phyloP scores from a whole-genome alignment of 2,888 invertebrate species.

The Linnaemya tessellans region DNA sequence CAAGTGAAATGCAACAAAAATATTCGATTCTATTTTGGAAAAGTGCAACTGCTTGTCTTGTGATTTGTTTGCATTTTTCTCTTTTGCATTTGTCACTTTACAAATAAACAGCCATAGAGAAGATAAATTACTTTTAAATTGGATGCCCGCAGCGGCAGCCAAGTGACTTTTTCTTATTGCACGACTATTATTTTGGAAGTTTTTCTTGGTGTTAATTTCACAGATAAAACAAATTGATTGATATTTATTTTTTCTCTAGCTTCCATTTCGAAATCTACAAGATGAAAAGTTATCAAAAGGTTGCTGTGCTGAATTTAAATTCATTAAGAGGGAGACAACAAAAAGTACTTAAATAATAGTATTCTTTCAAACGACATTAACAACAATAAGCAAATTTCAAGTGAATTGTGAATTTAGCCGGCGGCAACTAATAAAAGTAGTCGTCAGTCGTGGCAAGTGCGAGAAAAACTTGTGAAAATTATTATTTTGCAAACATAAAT shows the following conservation, averaged over 20 bases:
- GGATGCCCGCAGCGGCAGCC: conserved; percentile 59
- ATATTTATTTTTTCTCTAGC: conserved; percentile 10
- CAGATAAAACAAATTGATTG: conserved; percentile 52
- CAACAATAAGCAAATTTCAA: conserved; percentile 25
- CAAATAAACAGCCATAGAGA: conserved; percentile 12
- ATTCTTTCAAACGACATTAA: neutral
- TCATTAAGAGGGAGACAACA: conserved; percentile 42
- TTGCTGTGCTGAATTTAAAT: conserved; percentile 49
- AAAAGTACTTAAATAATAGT: conserved; percentile 51
- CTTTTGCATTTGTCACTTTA: conserved; percentile 28
- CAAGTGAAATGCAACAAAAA: neutral
- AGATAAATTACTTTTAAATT: conserved; percentile 65
- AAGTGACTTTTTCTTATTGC: conserved; percentile 51
- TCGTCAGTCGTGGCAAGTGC: neutral
- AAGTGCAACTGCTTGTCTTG: neutral
- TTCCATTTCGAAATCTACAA: neutral
- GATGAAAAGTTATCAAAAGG: conserved; percentile 37
- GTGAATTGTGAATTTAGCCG: neutral
- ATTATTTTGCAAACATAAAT: neutral
- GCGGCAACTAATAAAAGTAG: conserved; percentile 5
- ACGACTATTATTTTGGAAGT: conserved; percentile 9
- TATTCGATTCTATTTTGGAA: conserved; percentile 10
- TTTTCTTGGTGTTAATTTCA: conserved; percentile 54
- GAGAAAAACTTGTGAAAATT: neutral
- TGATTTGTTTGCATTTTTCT: conserved; percentile 16